Evolutionary conservation across 2,797 vertebrate species (phyloP).

Genomic region (Rousettus madagascariensis): DNA sequence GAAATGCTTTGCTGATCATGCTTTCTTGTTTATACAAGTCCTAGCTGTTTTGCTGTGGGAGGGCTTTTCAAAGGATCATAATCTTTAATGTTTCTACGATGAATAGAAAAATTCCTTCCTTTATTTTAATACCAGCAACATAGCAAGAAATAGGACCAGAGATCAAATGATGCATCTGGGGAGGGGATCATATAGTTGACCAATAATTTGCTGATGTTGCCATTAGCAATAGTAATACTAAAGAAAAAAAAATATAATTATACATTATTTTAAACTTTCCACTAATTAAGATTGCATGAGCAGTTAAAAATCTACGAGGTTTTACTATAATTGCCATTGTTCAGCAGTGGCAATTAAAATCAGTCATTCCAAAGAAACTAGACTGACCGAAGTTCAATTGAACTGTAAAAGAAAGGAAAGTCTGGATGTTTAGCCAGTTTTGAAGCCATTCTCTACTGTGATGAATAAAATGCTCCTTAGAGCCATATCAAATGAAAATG

Average conservation of each 20-base stretch:
- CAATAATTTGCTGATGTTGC: not conserved
- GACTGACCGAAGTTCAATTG: not conserved
- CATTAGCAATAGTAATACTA: not conserved
- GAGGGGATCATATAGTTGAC: not conserved
- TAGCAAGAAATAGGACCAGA: not conserved
- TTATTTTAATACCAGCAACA: not conserved
- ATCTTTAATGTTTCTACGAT: not conserved
- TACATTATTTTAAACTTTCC: not conserved
- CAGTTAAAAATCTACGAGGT: not conserved
- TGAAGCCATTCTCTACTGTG: not conserved
- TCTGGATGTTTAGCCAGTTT: not conserved
- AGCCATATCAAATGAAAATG: not conserved
- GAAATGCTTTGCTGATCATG: not conserved
- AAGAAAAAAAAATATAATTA: not conserved
- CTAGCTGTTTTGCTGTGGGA: not conserved
- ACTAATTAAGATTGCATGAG: not conserved
- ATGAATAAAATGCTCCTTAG: not conserved
- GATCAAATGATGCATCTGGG: not conserved
- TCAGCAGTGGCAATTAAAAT: slow-evolving; percentile 37
- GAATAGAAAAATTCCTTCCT: not conserved
- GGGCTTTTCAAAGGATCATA: not conserved
- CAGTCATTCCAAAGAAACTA: not conserved
- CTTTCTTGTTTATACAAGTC: not conserved
- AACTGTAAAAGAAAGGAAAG: slow-evolving; percentile 38
- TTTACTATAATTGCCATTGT: slow-evolving; percentile 9